Evolutionary conservation across 2,888 invertebrate species (phyloP), one percentile per base, ranked within the genome.

Genomic region (Drosophila flavopinicola): DNA sequence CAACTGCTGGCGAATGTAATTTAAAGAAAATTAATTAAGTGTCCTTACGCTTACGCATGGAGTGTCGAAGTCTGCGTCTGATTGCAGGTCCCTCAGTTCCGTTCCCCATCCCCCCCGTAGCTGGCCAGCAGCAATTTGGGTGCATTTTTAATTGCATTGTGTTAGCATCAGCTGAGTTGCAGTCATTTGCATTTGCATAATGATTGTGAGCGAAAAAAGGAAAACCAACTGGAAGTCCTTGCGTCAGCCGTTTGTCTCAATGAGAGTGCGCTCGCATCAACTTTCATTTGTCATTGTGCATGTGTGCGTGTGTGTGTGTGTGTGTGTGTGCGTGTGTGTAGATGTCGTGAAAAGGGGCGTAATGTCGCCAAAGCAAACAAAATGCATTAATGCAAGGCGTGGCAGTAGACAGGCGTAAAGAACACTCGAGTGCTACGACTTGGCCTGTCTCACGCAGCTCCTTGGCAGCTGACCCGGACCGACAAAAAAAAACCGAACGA

Each of bases 21-120:
- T 67, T 57, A 67, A 87, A 79, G 69, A 79, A 83, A 82, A 79
- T 87, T 75, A 82, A 82, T 86, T 83, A 87, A 85, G 65, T 80
- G 58, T 32, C 32, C 20, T 20, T n/a, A 48, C 29, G 48, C 37
- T 54, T 42, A 47, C 42, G 35, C 38, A 44, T 52, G 29, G 15
- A 53, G 33, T 38, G 65, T 38, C 32, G 20, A 30, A 32, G 23
- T 27, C 24, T 5, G 9, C 11, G 41, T 10, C 41, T 30, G 64
- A 49, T 42, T 41, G 49, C 25, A 23, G 17, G 13, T 32, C n/a
- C 33, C 25, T 20, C 15, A 37, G 37, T 37, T 27, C 11, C 3
- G n/a, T 20, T 29, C 11, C 23, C n/a, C n/a, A n/a, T n/a, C n/a
- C n/a, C n/a, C n/a, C n/a, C n/a, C n/a, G n/a, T n/a, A 20, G 13